Evolutionary conservation across 2,113 vertebrate genomes (phyloP).

Genomic region (Tetrao urogallus): DNA sequence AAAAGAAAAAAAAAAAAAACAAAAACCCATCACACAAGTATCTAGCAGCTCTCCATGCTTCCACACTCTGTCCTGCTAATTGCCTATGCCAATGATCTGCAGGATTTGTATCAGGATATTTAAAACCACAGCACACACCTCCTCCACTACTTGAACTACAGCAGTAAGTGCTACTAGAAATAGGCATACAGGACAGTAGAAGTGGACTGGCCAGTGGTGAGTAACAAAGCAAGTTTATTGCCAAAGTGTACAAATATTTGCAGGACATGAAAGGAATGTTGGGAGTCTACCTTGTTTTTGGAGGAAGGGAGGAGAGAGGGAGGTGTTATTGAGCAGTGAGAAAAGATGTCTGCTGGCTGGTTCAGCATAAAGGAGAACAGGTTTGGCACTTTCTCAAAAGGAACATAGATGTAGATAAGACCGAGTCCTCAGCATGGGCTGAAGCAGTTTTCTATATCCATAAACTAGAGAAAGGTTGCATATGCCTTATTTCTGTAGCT

Average conservation of each 20-base stretch:
- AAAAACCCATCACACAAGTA: background rate
- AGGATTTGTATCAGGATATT: background rate
- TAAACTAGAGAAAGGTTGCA: background rate
- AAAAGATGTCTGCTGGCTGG: background rate
- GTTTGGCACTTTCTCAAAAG: background rate
- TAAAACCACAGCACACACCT: background rate
- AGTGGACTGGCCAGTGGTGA: background rate
- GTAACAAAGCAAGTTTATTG: background rate
- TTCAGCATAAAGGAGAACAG: background rate
- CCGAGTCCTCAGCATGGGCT: background rate
- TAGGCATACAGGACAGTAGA: background rate
- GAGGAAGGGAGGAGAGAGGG: background rate
- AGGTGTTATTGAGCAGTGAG: background rate
- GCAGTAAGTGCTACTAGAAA: background rate
- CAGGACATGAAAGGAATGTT: slow-evolving; percentile 35
- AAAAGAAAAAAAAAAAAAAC: too few species aligned
- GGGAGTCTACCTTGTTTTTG: background rate
- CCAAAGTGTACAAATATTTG: background rate
- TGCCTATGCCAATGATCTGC: background rate
- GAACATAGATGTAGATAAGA: background rate
- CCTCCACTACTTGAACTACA: background rate
- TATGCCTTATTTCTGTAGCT: background rate
- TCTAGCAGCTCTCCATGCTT: background rate
- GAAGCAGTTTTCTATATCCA: background rate
- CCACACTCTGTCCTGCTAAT: background rate